A percentile compares a stretch with the other conserved stretches of the same genome.
Evolutionary conservation across 2,888 invertebrate genomes (phyloP).

Genomic region (Erpobdella octoculata): DNA sequence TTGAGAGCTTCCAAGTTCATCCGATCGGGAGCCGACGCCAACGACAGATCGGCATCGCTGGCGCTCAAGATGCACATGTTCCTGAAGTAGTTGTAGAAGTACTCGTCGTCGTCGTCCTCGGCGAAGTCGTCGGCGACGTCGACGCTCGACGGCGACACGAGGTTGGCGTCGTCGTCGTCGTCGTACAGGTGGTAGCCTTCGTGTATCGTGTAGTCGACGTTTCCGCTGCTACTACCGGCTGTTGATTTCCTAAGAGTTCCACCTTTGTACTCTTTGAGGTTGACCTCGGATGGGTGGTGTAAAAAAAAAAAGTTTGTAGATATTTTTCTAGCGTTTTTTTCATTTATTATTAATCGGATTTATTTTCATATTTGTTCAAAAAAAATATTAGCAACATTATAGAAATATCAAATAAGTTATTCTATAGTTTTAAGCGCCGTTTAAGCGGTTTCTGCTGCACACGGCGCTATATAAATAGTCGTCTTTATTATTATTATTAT

Average conservation of each 20-base stretch:
- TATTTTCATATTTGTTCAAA: too few species aligned
- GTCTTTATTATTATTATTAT: too few species aligned
- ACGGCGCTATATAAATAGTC: too few species aligned
- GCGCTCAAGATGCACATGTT: not conserved
- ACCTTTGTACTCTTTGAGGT: conserved; percentile 9
- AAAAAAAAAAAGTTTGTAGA: too few species aligned
- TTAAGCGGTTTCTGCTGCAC: too few species aligned
- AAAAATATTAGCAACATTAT: too few species aligned
- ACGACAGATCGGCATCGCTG: conserved; percentile 16
- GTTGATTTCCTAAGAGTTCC: not conserved
- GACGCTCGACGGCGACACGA: not conserved
- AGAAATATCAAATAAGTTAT: too few species aligned
- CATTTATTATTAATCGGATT: too few species aligned
- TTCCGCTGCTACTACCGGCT: not conserved
- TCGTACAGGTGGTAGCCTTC: not conserved
- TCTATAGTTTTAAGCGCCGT: too few species aligned
- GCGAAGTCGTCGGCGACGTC: not conserved
- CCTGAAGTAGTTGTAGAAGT: not conserved
- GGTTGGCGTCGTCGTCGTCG: not conserved
- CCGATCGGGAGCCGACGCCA: conserved; percentile 19
- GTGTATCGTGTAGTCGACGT: conserved; percentile 22
- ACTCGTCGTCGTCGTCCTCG: conserved; percentile 3
- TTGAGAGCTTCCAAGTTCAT: conserved; percentile 23
- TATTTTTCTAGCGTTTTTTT: too few species aligned
- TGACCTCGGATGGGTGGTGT: not conserved